Conservation (phyloP, 2,113 vertebrate species). For the Hydrochoerus hydrochaeris region DNA sequence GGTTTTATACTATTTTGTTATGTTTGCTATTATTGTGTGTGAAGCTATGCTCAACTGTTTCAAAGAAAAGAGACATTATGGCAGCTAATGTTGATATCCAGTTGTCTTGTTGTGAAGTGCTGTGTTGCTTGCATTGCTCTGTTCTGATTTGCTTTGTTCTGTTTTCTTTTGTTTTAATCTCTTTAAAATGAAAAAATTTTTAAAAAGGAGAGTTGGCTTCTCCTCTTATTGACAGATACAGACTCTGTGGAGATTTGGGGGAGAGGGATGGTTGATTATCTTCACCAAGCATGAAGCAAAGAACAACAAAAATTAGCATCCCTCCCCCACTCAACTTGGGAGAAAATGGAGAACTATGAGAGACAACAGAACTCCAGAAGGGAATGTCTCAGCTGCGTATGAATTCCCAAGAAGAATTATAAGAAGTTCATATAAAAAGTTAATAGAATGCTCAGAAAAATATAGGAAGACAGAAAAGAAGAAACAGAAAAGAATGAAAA, state of each 20-base stretch:
- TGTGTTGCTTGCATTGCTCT: too few species aligned
- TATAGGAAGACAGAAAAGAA: not conserved
- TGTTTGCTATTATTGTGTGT: too few species aligned
- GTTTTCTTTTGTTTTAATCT: too few species aligned
- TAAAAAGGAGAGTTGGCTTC: rapidly evolving
- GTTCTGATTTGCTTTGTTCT: too few species aligned
- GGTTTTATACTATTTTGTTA: too few species aligned
- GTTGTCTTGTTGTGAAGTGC: too few species aligned
- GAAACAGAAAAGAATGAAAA: not conserved
- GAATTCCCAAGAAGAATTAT: not conserved
- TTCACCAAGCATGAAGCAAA: not conserved
- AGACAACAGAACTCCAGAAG: not conserved
- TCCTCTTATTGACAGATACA: not conserved
- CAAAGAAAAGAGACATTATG: too few species aligned
- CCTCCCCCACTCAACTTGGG: rapidly evolving
- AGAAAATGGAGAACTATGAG: not conserved
- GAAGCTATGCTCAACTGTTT: too few species aligned
- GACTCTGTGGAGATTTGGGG: too few species aligned
- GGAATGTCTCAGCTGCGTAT: not conserved
- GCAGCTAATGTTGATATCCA: too few species aligned
- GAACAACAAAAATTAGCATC: not conserved
- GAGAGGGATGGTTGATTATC: too few species aligned
- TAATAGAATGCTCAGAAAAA: not conserved
- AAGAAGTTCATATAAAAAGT: not conserved
- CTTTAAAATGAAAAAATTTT: too few species aligned